phyloP scores from a whole-genome alignment of 2,888 invertebrate species.

The Drosophila ezoana region DNA sequence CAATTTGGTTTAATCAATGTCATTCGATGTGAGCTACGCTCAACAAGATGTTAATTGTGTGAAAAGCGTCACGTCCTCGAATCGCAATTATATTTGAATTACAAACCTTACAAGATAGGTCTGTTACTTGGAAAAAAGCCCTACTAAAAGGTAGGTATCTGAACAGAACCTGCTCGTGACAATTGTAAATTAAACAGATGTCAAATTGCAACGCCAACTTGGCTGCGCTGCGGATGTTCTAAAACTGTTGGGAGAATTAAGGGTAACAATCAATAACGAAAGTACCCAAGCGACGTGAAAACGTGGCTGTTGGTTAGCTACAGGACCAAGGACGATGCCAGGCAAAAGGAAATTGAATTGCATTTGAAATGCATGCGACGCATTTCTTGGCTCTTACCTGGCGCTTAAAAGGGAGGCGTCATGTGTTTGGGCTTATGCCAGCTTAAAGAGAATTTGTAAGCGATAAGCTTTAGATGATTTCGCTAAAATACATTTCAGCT shows the following conservation, averaged over 20 bases:
- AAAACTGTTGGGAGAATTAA: slow-evolving; percentile 48
- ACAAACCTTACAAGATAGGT: no score
- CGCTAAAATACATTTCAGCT: background rate
- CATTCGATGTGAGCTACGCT: background rate
- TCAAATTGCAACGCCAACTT: slow-evolving; percentile 39
- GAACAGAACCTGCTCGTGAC: slow-evolving; percentile 26
- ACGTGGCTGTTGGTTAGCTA: slow-evolving; percentile 8
- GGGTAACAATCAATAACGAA: slow-evolving; percentile 56
- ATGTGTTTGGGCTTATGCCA: slow-evolving; percentile 39
- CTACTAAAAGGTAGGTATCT: background rate
- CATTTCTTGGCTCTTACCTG: slow-evolving; percentile 33
- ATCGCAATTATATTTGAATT: slow-evolving; percentile 5
- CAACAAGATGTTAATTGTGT: slow-evolving; percentile 16
- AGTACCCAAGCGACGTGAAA: slow-evolving; percentile 27
- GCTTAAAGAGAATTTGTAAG: slow-evolving; percentile 42
- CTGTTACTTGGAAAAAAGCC: no score
- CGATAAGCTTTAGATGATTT: slow-evolving; percentile 5
- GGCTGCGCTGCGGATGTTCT: slow-evolving; percentile 14
- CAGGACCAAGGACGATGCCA: slow-evolving; percentile 31
- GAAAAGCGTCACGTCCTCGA: slow-evolving; percentile 5
- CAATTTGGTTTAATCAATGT: background rate
- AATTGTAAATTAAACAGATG: slow-evolving; percentile 53
- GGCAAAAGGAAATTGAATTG: slow-evolving; percentile 66
- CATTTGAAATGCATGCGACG: slow-evolving; percentile 69
- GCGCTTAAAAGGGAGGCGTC: slow-evolving; percentile 32